phyloP scores from a whole-genome alignment of 2,888 invertebrate genomes.

The Oligia fasciuncula region DNA sequence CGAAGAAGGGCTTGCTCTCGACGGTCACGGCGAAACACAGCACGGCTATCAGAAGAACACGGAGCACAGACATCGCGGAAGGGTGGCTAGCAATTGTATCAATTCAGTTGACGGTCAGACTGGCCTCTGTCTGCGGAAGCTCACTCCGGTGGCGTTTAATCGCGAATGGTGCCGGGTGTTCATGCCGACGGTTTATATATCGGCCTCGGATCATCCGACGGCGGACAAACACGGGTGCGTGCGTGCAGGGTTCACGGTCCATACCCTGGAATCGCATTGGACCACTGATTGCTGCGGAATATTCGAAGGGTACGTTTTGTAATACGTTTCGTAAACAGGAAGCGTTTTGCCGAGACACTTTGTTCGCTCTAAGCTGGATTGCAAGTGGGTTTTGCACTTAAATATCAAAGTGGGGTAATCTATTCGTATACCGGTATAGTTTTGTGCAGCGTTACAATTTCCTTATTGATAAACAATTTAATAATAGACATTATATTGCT shows the following conservation, averaged over 20 bases:
- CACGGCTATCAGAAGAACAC: conserved; percentile 71
- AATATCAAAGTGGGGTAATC: conserved; percentile 64
- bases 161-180: conserved; percentile 88
- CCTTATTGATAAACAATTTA: conserved; percentile 61
- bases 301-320: conserved; percentile 77
- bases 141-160: conserved; percentile 83
- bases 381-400: conserved; percentile 66
- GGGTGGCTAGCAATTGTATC: conserved; percentile 83
- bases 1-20: conserved; percentile 85
- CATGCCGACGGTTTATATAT: conserved; percentile 86
- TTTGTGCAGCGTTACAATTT: conserved; percentile 54
- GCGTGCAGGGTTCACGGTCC: conserved; percentile 87
- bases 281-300: conserved; percentile 74
- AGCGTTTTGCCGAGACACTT: conserved; percentile 68
- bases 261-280: conserved; percentile 85
- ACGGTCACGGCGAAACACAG: conserved; percentile 69
- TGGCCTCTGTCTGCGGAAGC: conserved; percentile 86
- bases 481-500: conserved; percentile 27
- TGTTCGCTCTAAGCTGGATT: conserved; percentile 64
- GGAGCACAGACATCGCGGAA: conserved; percentile 85
- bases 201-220: conserved; percentile 89
- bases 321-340: conserved; percentile 78
- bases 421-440: conserved; percentile 53
- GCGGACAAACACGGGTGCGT: conserved; percentile 81
- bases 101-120: conserved; percentile 86